Evolutionary conservation across 2,888 invertebrate genomes (phyloP).

Genomic region (Silvanus unidentatus): DNA sequence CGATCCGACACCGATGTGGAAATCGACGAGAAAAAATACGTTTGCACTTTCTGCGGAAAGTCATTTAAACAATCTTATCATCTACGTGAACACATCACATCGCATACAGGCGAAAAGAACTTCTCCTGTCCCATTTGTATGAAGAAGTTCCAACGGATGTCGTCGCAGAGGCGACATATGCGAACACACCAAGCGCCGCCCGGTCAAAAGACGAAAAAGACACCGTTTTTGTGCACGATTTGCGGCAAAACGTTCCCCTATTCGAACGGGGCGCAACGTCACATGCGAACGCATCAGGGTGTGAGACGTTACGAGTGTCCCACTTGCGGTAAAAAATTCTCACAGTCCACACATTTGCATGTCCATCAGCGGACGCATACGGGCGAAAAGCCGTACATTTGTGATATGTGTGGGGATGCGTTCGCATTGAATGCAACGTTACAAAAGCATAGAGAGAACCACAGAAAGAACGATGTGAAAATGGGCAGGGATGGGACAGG

Average conservation of each 20-base stretch:
- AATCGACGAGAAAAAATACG: slow-evolving; percentile 22
- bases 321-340: slow-evolving; percentile 42
- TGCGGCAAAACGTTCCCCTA: slow-evolving; percentile 41
- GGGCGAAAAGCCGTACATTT: slow-evolving; percentile 49
- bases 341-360: slow-evolving; percentile 44
- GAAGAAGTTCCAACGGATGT: slow-evolving; percentile 34
- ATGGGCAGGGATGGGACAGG: too few species aligned
- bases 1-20: slow-evolving; percentile 1
- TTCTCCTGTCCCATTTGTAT: slow-evolving; percentile 35
- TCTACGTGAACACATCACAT: slow-evolving; percentile 34
- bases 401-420: slow-evolving; percentile 46
- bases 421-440: slow-evolving; percentile 35
- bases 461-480: too few species aligned
- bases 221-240: slow-evolving; percentile 38
- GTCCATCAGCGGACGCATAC: slow-evolving; percentile 51
- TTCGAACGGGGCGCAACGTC: slow-evolving; percentile 38
- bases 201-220: slow-evolving; percentile 36
- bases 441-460: slow-evolving; percentile 31
- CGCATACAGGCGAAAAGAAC: slow-evolving; percentile 36
- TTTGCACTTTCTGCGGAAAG: slow-evolving; percentile 25
- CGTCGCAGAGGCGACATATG: slow-evolving; percentile 34
- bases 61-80: slow-evolving; percentile 34
- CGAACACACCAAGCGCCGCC: slow-evolving; percentile 32
- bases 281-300: slow-evolving; percentile 41
- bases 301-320: slow-evolving; percentile 41